Base-by-base conservation (phyloP, 1,140 invertebrate genomes). In the Nautilus pompilius region DNA sequence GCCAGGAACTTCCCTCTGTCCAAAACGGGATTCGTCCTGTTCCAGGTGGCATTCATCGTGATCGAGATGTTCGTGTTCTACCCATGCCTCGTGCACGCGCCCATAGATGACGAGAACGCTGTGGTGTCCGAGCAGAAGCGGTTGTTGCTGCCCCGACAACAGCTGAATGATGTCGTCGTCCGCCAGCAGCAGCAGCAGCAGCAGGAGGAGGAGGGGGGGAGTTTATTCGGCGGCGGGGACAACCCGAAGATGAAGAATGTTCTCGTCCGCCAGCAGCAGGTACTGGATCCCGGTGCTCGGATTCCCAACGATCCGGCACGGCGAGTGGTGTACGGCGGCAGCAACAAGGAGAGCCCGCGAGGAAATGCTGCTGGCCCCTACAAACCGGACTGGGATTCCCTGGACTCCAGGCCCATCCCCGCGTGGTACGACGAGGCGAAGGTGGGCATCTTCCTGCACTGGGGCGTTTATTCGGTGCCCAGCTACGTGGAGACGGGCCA, bases 381-480 rank as follows among this genome's bases (percentile, higher is more conserved):
- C 45, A 8, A 68, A 24, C 69, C 72, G 17, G 71, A 60, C 13
- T 82, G 80, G 80, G 59, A 70, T 0, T 82, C 80, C 20, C 51
- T 82, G 26, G 80, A 82, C 57, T 60, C 65, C 0, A 70, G 80
- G 1, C 80, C 80, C 0, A 33, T 80, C 15, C 80, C 80, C 5
- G n/a, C 4, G 5, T 82, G 80, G 80, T 82, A 72, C 55, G 80
- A 82, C 48, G 69, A 80, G 5, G 68, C 70, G n/a, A 82, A 82
- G 66, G 57, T 82, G n/a, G 80, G 80, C 8, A 80, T 82, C 41
- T 82, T 82, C 67, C 62, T 82, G 5, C 80, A 82, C 62, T 82
- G 78, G 78, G 78, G 78, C 13, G 73, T 80, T 2, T 80, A 79
- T 58, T 78, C 77, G 6, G 78, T 79, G 10, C 77, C 78, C 3